Percentiles rank a stretch among this genome's conserved stretches.
phyloP scores from a whole-genome alignment of 2,113 vertebrate species.

The Phocoena sinus region DNA sequence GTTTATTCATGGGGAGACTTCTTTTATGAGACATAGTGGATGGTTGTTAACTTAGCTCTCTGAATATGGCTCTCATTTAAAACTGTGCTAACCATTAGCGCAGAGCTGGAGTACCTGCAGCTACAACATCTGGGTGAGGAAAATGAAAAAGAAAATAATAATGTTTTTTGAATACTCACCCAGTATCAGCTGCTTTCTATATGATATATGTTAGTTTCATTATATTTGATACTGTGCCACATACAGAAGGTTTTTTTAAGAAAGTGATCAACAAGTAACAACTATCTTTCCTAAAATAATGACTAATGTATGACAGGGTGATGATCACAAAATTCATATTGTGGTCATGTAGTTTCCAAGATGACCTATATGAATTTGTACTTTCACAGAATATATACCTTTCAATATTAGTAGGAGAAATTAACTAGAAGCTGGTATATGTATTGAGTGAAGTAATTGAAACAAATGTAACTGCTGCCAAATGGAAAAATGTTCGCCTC shows the following conservation, averaged over 20 bases:
- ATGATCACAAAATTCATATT: not conserved
- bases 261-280: not conserved
- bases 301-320: not conserved
- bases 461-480: not conserved
- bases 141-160: not conserved
- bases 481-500: not conserved
- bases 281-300: not conserved
- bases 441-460: constrained; percentile 24
- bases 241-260: not conserved
- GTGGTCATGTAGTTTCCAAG: not conserved
- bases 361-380: not conserved
- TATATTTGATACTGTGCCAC: not conserved
- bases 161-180: not conserved
- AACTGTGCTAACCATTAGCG: not conserved
- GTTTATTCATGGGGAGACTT: not conserved
- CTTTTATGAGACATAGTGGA: not conserved
- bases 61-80: not conserved
- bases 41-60: not conserved
- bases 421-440: not conserved
- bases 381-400: not conserved
- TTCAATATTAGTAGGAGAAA: not conserved
- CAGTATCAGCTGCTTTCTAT: not conserved
- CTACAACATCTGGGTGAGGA: not conserved
- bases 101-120: not conserved
- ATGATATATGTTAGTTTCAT: not conserved